Percentiles rank a stretch among this genome's conserved stretches.
phyloP scores from a whole-genome alignment of 2,113 vertebrate genomes.

The Craseonycteris thonglongyai region DNA sequence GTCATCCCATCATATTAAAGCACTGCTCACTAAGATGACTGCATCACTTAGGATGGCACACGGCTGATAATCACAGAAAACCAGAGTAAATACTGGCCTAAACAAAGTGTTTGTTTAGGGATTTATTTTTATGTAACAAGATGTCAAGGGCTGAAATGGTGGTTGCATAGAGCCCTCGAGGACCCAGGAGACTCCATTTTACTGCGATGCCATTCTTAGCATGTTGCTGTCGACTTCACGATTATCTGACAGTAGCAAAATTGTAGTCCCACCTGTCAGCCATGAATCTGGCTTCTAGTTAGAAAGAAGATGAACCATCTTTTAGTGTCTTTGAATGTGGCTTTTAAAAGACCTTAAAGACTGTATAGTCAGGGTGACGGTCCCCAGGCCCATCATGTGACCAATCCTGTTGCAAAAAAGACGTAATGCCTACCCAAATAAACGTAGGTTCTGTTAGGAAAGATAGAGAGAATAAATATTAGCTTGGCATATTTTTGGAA shows the following conservation, averaged over 20 bases:
- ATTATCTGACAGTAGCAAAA: not conserved
- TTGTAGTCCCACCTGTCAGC: not conserved
- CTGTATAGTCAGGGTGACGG: too few relatives aligned
- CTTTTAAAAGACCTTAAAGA: not conserved
- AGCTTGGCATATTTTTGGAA: too few relatives aligned
- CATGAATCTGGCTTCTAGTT: not conserved
- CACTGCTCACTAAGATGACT: not conserved
- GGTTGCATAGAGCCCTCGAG: too few relatives aligned
- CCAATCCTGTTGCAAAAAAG: not conserved
- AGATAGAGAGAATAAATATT: not conserved
- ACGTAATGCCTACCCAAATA: accelerated
- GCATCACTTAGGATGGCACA: accelerated
- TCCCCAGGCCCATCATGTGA: not conserved
- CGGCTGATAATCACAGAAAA: not conserved
- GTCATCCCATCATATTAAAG: not conserved
- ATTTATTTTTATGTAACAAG: not conserved
- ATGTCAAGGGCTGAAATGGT: not conserved
- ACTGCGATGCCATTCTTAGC: not conserved
- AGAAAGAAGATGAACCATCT: too few relatives aligned
- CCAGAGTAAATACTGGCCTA: not conserved
- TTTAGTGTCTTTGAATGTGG: not conserved
- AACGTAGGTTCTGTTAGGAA: not conserved
- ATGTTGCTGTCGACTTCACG: not conserved
- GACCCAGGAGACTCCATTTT: too few relatives aligned
- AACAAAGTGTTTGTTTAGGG: not conserved